These are phyloP conservation scores for Epizoanthus rinbou DNA, from an alignment of 92 coral and sea anemone genomes.

Conservation along the genomic window DNA sequence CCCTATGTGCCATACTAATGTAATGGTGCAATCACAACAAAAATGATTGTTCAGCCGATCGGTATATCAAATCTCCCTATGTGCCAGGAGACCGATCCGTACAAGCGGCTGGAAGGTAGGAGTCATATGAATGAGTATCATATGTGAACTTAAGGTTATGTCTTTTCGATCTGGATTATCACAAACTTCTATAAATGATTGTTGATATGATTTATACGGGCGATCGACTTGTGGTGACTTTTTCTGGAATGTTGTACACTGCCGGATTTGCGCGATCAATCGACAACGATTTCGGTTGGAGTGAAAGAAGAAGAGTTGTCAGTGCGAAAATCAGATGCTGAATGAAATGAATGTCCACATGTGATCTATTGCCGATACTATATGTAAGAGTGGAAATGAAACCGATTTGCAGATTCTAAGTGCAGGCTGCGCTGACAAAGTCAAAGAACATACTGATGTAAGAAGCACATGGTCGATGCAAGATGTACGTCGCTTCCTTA, in stretches of 20 bases:
- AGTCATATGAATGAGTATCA: not conserved
- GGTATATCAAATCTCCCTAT: not conserved
- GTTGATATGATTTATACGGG: slow-evolving; percentile 1
- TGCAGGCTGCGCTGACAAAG: not conserved
- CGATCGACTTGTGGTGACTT: not conserved
- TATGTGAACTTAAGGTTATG: not conserved
- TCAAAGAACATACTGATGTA: not conserved
- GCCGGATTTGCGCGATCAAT: not conserved
- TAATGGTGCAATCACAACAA: too few species aligned
- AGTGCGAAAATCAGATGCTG: not conserved
- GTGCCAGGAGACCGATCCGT: not conserved
- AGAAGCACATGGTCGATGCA: not conserved
- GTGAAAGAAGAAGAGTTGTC: too few species aligned
- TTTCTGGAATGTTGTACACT: slow-evolving; percentile 1
- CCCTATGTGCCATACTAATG: not conserved
- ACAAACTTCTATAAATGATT: not conserved
- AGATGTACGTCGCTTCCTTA: not conserved
- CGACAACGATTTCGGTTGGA: not conserved
- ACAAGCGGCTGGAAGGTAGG: not conserved
- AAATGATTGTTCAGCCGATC: not conserved
- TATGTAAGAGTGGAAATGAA: not conserved
- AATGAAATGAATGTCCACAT: not conserved
- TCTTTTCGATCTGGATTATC: slow-evolving; percentile 9
- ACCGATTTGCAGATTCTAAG: slow-evolving; percentile 11
- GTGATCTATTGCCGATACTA: not conserved